A percentile compares a stretch with the other conserved stretches of the same genome.
These are phyloP conservation scores for Zaprionus camerounensis DNA, from an alignment of 1,140 invertebrate species.

Conservation along the genomic window DNA sequence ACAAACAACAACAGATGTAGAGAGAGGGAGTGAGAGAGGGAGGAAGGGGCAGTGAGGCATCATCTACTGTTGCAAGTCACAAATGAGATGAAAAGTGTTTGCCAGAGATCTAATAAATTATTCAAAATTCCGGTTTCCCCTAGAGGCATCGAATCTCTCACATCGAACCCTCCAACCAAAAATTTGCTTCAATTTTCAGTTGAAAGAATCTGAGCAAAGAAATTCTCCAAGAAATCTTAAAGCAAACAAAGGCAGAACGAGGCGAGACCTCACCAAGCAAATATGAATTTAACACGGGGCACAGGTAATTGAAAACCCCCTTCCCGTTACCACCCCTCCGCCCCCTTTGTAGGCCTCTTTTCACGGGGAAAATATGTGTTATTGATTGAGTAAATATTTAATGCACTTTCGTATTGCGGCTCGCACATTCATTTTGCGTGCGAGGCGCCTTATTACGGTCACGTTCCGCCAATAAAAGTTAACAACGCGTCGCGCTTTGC, in stretches of 20 bases:
- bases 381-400: constrained; percentile 61
- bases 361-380: constrained; percentile 32
- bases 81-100: constrained; percentile 38
- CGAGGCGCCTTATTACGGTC: constrained; percentile 50
- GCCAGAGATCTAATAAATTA: constrained; percentile 44
- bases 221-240: constrained; percentile 7
- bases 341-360: background rate
- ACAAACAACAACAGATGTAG: constrained; percentile 21
- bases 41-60: background rate
- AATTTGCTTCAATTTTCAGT: constrained; percentile 16
- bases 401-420: constrained; percentile 46
- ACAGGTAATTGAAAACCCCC: constrained; percentile 36
- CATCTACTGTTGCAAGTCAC: constrained; percentile 5
- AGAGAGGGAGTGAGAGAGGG: background rate
- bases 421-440: constrained; percentile 42
- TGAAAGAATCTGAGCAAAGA: constrained; percentile 23
- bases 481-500: constrained; percentile 45
- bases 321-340: background rate
- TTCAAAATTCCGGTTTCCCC: constrained; percentile 39
- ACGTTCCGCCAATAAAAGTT: constrained; percentile 56
- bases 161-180: background rate
- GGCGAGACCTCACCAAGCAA: background rate
- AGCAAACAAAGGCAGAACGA: constrained; percentile 18
- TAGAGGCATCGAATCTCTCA: background rate
- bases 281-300: background rate